Conservation (phyloP, 1,140 invertebrate species). For the Trialeurodes vaporariorum region DNA sequence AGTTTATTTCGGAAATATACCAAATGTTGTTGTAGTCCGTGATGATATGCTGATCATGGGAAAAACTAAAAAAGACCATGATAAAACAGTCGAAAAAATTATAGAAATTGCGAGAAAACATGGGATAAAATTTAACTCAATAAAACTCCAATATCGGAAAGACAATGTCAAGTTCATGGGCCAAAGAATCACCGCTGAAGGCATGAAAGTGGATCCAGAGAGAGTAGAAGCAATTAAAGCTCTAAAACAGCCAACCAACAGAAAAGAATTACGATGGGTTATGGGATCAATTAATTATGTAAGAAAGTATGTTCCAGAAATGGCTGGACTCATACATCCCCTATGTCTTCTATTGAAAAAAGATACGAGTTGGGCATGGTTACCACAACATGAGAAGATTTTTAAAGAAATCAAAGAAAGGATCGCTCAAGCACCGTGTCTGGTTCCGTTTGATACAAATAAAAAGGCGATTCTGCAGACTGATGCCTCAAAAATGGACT, state of each 20-base stretch:
- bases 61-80: constrained; percentile 14
- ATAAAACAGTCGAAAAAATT: constrained; percentile 10
- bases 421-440: background rate
- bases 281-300: constrained; percentile 33
- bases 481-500: constrained; percentile 26
- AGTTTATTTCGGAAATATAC: too few relatives aligned
- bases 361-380: constrained; percentile 20
- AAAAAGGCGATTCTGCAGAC: constrained; percentile 24
- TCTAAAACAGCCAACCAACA: constrained; percentile 26
- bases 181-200: constrained; percentile 26
- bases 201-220: constrained; percentile 28
- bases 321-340: constrained; percentile 16
- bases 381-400: constrained; percentile 8
- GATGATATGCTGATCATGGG: constrained; percentile 9
- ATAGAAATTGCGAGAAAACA: constrained; percentile 15
- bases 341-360: constrained; percentile 20
- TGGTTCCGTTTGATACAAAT: constrained; percentile 22
- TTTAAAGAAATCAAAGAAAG: constrained; percentile 11
- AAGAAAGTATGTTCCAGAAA: constrained; percentile 23
- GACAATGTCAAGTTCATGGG: constrained; percentile 29
- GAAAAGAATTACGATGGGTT: constrained; percentile 28
- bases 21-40: too few relatives aligned
- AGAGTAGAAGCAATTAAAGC: constrained; percentile 33
- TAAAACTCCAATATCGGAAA: constrained; percentile 27
- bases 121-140: constrained; percentile 29